Base-by-base conservation (phyloP, 2,888 invertebrate species). In the Drosophila monieri region DNA sequence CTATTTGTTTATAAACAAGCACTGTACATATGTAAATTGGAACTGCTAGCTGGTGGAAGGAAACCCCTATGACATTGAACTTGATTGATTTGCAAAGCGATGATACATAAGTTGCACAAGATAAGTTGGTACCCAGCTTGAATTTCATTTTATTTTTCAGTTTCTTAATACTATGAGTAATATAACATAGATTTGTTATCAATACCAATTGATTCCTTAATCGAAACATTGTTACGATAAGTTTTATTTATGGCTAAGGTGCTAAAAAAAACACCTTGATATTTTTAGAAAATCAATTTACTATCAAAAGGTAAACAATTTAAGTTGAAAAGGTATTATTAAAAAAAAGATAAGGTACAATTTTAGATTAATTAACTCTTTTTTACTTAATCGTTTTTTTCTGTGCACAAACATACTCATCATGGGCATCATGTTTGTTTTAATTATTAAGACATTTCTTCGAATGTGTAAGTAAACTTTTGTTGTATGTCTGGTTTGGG, bases 1-100 rank as follows among this genome's bases (percentile, higher is more conserved):
- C 25, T 37, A 41, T 64, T 65, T 56, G 49, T 55, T 73, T 58
- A 59, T 65, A 73, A 72, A 70, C 55, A 68, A 68, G 48, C 12
- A 5, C 39, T 15, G 41, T 32, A 27, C 30, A 10, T 48, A 54
- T 58, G 57, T n/a, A 21, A 55, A 64, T 53, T 51, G 18, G 1
- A 53, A 35, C 48, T 43, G 21, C 43, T 23, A 41, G 32, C 30
- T 41, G 54, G 5, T 18, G 18, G 43, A 6, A 43, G 43, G 47
- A 53, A 64, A 59, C 44, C 51, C 18, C 49, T 54, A 18, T 55
- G 58, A 72, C 72, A 58, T 72, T 72, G 64, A 72, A 59, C 18
- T 54, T 39, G 53, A 39, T 27, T 37, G 52, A 43, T 49, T 44
- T 32, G 14, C 37, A 41, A 32, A 46, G 23, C 37, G 14, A 27